phyloP scores from a whole-genome alignment of 2,797 vertebrate species.

The Bovichtus variegatus region DNA sequence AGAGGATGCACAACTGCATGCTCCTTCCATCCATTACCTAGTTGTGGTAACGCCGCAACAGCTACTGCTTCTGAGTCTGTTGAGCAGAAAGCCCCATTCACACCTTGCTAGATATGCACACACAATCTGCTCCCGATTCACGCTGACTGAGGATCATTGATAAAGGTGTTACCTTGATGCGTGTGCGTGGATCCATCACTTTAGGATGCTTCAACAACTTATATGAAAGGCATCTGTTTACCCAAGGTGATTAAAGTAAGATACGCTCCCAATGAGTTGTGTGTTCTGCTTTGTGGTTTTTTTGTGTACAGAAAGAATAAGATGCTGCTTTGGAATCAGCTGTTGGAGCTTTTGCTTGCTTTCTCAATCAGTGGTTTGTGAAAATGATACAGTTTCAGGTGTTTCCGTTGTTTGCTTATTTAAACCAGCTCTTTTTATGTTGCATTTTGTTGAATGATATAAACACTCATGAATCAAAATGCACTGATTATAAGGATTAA shows the following conservation, averaged over 20 bases:
- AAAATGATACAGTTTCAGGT: constrained; percentile 31
- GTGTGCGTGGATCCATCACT: constrained; percentile 14
- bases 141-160: constrained; percentile 60
- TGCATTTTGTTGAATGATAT: constrained; percentile 40
- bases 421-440: constrained; percentile 39
- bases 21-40: constrained; percentile 82
- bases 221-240: constrained; percentile 24
- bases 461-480: constrained; percentile 60
- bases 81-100: constrained; percentile 28
- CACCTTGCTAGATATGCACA: constrained; percentile 64
- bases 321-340: constrained; percentile 1
- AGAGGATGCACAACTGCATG: constrained; percentile 82
- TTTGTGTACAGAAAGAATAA: constrained; percentile 5
- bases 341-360: constrained; percentile 14
- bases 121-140: constrained; percentile 63
- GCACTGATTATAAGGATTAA: constrained; percentile 60
- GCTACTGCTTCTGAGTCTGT: constrained; percentile 23
- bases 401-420: constrained; percentile 31
- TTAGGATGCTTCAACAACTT: constrained; percentile 20
- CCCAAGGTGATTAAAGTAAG: constrained; percentile 28
- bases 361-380: constrained; percentile 30
- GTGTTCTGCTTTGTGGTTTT: constrained; percentile 7
- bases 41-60: constrained; percentile 57
- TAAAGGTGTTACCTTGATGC: constrained; percentile 39
- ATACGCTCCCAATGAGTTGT: neutral